phyloP scores from a whole-genome alignment of 2,113 vertebrate species.

The Nansenia antarctica region DNA sequence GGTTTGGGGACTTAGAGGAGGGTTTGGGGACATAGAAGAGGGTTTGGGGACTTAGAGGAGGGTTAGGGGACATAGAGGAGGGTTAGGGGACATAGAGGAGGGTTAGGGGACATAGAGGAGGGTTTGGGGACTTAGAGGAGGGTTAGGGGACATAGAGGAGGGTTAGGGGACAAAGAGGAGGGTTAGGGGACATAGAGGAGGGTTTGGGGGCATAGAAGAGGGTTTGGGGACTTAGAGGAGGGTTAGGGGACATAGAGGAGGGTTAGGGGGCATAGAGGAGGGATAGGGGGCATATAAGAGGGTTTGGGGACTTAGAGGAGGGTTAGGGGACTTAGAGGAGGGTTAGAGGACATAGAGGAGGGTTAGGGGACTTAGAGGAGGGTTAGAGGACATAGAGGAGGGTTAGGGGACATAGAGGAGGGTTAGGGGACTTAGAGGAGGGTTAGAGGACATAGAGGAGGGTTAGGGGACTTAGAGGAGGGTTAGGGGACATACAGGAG shows the following conservation, averaged over 20 bases:
- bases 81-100: neutral
- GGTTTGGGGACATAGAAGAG: neutral
- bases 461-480: neutral
- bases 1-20: neutral
- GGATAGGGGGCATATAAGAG: too few species aligned
- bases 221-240: too few species aligned
- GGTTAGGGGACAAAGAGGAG: neutral
- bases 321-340: neutral
- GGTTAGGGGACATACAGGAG: neutral
- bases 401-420: neutral
- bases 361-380: neutral
- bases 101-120: neutral
- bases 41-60: too few species aligned
- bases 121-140: neutral
- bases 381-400: neutral
- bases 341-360: neutral
- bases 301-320: neutral
- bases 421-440: neutral
- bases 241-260: neutral
- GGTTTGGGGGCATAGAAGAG: neutral
- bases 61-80: neutral
- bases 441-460: neutral
- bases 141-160: neutral
- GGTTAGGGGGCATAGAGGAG: neutral
- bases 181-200: neutral